Evolutionary conservation across 2,888 invertebrate species (phyloP).

Genomic region (Machimus atricapillus): DNA sequence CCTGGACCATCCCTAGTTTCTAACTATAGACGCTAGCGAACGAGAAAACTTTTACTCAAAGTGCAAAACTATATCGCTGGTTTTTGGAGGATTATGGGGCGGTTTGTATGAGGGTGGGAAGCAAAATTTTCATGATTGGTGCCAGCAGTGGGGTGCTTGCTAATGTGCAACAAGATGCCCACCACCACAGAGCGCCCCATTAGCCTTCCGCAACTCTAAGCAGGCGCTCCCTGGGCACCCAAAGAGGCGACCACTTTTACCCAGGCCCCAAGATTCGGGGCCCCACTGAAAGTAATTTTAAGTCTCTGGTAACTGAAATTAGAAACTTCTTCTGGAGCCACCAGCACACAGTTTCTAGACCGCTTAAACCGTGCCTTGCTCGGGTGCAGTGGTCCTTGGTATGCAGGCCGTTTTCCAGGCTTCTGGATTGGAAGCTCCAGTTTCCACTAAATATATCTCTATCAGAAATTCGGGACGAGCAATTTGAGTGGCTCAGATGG

Average conservation of each 20-base stretch:
- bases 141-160: neutral
- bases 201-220: neutral
- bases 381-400: neutral
- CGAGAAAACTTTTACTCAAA: neutral
- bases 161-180: conserved; percentile 19
- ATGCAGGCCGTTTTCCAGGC: neutral
- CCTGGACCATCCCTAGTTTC: neutral
- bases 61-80: neutral
- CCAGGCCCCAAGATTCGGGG: neutral
- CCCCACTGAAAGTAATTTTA: conserved; percentile 22
- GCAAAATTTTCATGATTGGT: neutral
- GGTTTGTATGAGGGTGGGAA: neutral
- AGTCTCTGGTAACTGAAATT: conserved; percentile 12
- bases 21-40: neutral
- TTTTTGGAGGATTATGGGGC: neutral
- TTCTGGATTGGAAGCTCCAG: neutral
- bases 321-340: conserved; percentile 8
- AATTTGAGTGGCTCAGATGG: neutral
- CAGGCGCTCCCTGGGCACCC: neutral
- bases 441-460: conserved; percentile 19
- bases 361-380: neutral
- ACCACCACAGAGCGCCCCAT: neutral
- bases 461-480: neutral
- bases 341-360: neutral
- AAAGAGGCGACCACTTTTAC: neutral